Percentiles rank a stretch among this genome's conserved stretches.
phyloP scores from a whole-genome alignment of 2,113 vertebrate genomes.

The Callorhinus ursinus region DNA sequence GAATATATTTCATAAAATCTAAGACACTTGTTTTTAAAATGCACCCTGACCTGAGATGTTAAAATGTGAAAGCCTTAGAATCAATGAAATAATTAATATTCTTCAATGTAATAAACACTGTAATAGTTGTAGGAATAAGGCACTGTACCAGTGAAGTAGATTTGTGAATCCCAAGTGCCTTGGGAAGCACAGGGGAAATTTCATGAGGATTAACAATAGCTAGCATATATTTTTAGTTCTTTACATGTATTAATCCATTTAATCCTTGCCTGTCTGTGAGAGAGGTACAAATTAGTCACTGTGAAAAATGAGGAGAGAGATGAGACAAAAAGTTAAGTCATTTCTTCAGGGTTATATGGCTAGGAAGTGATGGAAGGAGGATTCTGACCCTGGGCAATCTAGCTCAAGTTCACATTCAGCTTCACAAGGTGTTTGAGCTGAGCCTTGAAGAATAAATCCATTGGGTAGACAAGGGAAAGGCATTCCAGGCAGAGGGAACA shows the following conservation, averaged over 20 bases:
- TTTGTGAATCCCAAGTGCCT: background rate
- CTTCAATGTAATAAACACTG: background rate
- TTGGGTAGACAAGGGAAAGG: background rate
- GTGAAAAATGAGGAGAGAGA: background rate
- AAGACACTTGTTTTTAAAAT: background rate
- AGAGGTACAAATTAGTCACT: background rate
- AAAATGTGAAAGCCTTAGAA: background rate
- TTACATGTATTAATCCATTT: background rate
- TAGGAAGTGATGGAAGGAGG: background rate
- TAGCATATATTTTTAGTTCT: background rate
- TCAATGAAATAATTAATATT: background rate
- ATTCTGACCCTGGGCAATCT: background rate
- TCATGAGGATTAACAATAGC: background rate
- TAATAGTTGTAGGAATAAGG: background rate
- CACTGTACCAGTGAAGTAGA: background rate
- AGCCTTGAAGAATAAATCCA: conserved; percentile 4
- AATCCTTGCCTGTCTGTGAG: background rate
- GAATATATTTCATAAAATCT: background rate
- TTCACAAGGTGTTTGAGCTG: background rate
- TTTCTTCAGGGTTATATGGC: background rate
- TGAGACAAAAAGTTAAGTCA: background rate
- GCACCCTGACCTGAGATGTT: background rate
- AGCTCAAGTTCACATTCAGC: background rate
- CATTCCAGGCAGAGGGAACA: background rate
- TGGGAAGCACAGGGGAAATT: background rate